These are phyloP conservation scores for Ruditapes philippinarum DNA, from an alignment of 1,140 invertebrate genomes.

Conservation along the genomic window DNA sequence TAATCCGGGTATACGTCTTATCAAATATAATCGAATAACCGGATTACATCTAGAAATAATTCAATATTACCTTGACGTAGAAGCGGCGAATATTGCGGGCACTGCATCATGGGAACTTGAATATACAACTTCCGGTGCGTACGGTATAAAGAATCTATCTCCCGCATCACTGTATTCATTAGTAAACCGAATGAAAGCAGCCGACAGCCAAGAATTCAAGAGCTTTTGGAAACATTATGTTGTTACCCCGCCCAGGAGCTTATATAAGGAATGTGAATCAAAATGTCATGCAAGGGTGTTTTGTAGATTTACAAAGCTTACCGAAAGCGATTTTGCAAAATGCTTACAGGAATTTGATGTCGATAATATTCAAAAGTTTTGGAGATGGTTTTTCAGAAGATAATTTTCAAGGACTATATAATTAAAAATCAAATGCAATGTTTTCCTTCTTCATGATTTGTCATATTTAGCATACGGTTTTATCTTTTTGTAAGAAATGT, in stretches of 20 bases:
- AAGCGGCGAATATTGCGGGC: slow-evolving; percentile 90
- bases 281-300: background rate
- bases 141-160: slow-evolving; percentile 46
- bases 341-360: no score
- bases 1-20: slow-evolving; percentile 95
- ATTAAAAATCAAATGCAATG: no score
- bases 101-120: slow-evolving; percentile 92
- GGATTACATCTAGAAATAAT: slow-evolving; percentile 95
- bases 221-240: slow-evolving; percentile 9
- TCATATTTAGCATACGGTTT: no score
- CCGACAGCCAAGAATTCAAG: background rate
- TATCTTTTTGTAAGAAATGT: no score
- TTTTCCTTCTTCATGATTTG: no score
- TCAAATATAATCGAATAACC: slow-evolving; percentile 94
- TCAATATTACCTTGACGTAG: slow-evolving; percentile 95
- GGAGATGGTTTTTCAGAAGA: no score
- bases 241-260: background rate
- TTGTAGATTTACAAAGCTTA: slow-evolving; percentile 30
- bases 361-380: no score
- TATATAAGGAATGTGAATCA: background rate
- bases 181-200: background rate
- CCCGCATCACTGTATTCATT: background rate
- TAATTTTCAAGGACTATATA: no score
- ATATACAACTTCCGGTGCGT: slow-evolving; percentile 87
- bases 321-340: background rate